phyloP scores from a whole-genome alignment of 2,797 vertebrate species.

The Jordanella pulchra region DNA sequence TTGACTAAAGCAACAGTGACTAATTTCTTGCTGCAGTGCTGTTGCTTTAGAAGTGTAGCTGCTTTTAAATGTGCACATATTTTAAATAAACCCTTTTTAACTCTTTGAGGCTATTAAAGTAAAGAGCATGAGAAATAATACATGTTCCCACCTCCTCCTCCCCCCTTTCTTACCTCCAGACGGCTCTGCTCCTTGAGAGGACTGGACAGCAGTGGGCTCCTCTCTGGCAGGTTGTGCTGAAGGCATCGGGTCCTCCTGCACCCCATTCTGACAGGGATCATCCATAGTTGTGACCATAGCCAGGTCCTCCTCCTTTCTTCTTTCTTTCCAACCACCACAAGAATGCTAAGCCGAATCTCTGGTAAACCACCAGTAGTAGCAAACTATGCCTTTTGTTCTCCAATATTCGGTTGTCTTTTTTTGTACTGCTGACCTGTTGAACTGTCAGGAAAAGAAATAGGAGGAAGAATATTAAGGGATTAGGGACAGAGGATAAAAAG shows the following conservation, averaged over 20 bases:
- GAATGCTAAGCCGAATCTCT: constrained; percentile 59
- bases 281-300: constrained; percentile 76
- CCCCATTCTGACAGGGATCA: constrained; percentile 71
- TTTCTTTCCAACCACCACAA: constrained; percentile 45
- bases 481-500: constrained; percentile 36
- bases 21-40: not conserved
- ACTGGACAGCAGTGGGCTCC: constrained; percentile 44
- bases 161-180: constrained; percentile 72
- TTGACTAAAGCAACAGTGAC: not conserved
- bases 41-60: not conserved
- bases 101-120: not conserved
- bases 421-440: constrained; percentile 50
- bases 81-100: not conserved
- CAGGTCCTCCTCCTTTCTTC: constrained; percentile 51
- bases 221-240: constrained; percentile 57
- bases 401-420: constrained; percentile 38
- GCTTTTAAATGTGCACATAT: not conserved
- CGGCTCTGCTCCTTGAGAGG: constrained; percentile 58
- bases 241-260: constrained; percentile 52
- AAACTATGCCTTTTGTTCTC: constrained; percentile 58
- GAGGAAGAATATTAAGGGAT: constrained; percentile 2
- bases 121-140: constrained; percentile 2
- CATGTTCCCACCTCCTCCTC: constrained; percentile 12
- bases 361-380: constrained; percentile 48
- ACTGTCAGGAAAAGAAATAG: constrained; percentile 40